Percentiles rank a stretch among this genome's conserved stretches.
phyloP scores from a whole-genome alignment of 2,113 vertebrate genomes.

The Mesocricetus auratus region DNA sequence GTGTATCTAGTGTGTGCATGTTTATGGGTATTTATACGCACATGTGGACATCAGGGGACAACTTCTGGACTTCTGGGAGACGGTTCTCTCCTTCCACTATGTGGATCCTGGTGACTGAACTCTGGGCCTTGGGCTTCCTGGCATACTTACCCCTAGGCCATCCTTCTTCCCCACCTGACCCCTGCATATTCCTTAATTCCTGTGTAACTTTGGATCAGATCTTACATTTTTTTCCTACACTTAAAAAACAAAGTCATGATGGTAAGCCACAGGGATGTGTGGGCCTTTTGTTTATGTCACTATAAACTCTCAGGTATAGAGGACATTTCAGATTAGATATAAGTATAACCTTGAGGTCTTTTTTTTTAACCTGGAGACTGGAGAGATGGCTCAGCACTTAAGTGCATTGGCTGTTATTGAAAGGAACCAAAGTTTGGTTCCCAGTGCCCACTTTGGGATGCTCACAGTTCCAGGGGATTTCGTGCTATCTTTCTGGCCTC shows the following conservation, averaged over 20 bases:
- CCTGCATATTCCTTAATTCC: neutral
- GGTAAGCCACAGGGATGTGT: neutral
- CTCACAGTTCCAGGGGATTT: neutral
- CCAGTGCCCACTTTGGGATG: neutral
- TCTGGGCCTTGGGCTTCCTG: neutral
- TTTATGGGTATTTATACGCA: neutral
- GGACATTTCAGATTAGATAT: neutral
- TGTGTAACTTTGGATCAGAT: neutral
- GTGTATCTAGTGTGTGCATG: neutral
- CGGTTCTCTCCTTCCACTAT: neutral
- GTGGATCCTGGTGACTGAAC: neutral
- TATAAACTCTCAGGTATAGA: neutral
- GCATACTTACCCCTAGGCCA: neutral
- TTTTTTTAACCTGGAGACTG: neutral
- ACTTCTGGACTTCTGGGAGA: neutral
- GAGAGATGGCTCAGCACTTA: neutral
- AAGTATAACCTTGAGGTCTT: fast-evolving
- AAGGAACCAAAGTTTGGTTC: neutral
- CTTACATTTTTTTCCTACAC: neutral
- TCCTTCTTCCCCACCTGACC: neutral
- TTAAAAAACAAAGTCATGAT: neutral
- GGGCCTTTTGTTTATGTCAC: neutral
- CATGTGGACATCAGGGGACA: neutral
- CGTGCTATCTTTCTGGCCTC: neutral
- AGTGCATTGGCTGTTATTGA: neutral